phyloP scores from a whole-genome alignment of 1,140 invertebrate genomes.

The Andrena cerasifolii region DNA sequence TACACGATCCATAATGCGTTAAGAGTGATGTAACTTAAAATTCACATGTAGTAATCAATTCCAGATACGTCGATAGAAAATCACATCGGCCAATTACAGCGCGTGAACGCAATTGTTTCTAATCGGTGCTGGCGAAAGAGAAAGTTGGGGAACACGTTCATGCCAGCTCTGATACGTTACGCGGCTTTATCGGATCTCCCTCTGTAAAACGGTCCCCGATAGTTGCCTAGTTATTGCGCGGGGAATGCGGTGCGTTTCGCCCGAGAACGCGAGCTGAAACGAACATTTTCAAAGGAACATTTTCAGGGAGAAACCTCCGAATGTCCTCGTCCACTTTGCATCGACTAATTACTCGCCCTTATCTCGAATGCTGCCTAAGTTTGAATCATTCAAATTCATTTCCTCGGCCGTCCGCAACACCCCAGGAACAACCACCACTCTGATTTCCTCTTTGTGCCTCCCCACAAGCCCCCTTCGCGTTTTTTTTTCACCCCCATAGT shows the following conservation, averaged over 20 bases:
- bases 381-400: conserved; percentile 66
- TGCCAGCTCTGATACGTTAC: conserved; percentile 21
- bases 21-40: neutral
- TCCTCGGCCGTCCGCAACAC: conserved; percentile 51
- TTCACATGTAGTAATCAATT: neutral
- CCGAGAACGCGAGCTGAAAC: conserved; percentile 7
- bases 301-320: neutral
- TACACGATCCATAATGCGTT: neutral
- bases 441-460: conserved; percentile 52
- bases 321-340: neutral
- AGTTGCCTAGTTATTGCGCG: neutral
- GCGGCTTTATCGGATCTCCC: conserved; percentile 8
- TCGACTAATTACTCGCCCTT: neutral
- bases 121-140: conserved; percentile 23
- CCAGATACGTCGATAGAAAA: neutral
- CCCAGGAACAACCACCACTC: conserved; percentile 25
- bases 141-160: conserved; percentile 24
- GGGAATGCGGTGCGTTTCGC: neutral
- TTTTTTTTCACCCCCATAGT: neutral
- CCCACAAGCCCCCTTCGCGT: conserved; percentile 8
- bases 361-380: too few species aligned
- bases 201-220: neutral
- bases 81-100: conserved; percentile 8
- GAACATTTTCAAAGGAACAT: neutral
- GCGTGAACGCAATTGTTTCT: conserved; percentile 33